Conservation (phyloP, 2,113 vertebrate genomes). For the Zingel zingel region DNA sequence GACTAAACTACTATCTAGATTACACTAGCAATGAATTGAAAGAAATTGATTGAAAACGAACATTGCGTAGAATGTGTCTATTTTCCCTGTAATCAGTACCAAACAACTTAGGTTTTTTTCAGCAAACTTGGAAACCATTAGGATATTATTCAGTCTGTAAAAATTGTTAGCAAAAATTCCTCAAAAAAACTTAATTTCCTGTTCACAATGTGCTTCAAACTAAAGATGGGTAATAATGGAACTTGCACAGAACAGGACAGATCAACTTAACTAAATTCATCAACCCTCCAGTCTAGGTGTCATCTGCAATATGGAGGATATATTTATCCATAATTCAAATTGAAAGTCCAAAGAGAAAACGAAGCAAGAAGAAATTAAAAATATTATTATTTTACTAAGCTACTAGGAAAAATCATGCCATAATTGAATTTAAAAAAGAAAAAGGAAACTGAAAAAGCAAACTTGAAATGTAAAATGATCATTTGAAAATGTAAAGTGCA, state of each 20-base stretch:
- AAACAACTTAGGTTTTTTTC: neutral
- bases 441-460: too few relatives aligned
- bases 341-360: too few relatives aligned
- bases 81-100: neutral
- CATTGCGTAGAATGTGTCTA: neutral
- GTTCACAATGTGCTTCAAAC: constrained; percentile 3
- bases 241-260: neutral
- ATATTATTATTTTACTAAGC: too few relatives aligned
- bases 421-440: too few relatives aligned
- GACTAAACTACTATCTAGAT: neutral
- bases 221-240: neutral
- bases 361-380: too few relatives aligned
- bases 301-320: neutral
- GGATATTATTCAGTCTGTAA: neutral
- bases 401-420: too few relatives aligned
- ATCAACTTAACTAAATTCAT: neutral
- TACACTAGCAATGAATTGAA: neutral
- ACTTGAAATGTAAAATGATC: too few relatives aligned
- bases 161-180: neutral
- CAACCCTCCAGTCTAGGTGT: constrained; percentile 15
- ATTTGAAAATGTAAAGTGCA: too few relatives aligned
- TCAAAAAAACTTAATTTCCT: neutral
- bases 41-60: constrained; percentile 5
- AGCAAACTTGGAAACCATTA: neutral
- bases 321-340: too few relatives aligned